Evolutionary conservation across 2,888 invertebrate species (phyloP).

Genomic region (Stegana nigrithorax): DNA sequence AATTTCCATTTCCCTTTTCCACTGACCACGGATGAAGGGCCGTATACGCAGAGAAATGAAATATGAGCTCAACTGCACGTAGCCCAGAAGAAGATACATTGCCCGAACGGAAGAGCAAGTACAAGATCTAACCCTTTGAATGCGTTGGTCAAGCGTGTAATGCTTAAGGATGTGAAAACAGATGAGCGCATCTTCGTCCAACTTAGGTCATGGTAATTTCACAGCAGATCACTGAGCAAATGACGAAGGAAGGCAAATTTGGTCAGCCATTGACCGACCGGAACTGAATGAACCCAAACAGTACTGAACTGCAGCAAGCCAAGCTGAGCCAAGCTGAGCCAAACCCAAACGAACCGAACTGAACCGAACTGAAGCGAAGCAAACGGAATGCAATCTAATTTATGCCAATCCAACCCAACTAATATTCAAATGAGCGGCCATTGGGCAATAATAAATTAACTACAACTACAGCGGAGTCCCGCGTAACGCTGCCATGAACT

Average conservation of each 20-base stretch:
- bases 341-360: background rate
- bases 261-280: background rate
- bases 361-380: background rate
- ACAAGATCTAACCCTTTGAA: background rate
- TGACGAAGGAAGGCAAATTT: background rate
- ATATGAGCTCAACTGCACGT: slow-evolving; percentile 7
- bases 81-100: background rate
- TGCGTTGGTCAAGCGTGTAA: slow-evolving; percentile 58
- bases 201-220: background rate
- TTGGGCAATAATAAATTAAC: slow-evolving; percentile 36
- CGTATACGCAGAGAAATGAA: background rate
- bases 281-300: too few species aligned
- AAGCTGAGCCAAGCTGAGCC: background rate
- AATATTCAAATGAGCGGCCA: slow-evolving; percentile 55
- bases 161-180: slow-evolving; percentile 57
- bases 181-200: slow-evolving; percentile 10
- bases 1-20: too few species aligned
- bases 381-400: background rate
- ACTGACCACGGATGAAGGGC: background rate
- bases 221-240: background rate
- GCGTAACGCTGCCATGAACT: background rate
- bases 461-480: slow-evolving; percentile 1
- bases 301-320: background rate
- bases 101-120: too few species aligned
- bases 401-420: slow-evolving; percentile 47